phyloP scores from a whole-genome alignment of 2,888 invertebrate species.

The Drosophila niveifrons region DNA sequence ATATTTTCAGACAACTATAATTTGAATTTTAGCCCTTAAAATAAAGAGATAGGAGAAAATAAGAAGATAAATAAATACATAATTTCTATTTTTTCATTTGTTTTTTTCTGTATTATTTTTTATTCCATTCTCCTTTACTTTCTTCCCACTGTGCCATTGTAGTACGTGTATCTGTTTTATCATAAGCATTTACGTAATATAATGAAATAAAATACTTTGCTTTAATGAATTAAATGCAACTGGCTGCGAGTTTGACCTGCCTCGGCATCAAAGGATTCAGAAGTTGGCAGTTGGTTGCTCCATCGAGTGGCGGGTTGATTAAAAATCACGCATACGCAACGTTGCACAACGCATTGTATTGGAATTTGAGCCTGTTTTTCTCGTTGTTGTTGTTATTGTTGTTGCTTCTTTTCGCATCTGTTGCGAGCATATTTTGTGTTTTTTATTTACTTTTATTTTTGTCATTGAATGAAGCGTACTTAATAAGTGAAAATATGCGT shows the following conservation, averaged over 20 bases:
- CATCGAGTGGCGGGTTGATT: conserved; percentile 56
- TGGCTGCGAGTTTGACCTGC: conserved; percentile 29
- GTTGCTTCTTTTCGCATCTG: neutral
- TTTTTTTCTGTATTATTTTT: neutral
- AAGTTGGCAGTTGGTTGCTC: conserved; percentile 23
- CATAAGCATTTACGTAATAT: conserved; percentile 47
- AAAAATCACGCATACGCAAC: conserved; percentile 72
- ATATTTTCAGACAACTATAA: too few relatives aligned
- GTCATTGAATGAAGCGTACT: conserved; percentile 65
- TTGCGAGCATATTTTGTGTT: conserved; percentile 7
- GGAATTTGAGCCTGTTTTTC: conserved; percentile 28
- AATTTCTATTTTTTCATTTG: too few relatives aligned
- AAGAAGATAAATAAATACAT: neutral
- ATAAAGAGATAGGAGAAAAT: too few relatives aligned
- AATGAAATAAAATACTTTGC: conserved; percentile 58
- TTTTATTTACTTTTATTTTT: conserved; percentile 31
- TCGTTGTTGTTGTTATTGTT: neutral
- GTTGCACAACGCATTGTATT: conserved; percentile 55
- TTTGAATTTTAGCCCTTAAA: too few relatives aligned
- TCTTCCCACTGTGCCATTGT: conserved; percentile 36
- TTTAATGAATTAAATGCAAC: conserved; percentile 52
- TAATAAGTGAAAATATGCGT: conserved; percentile 72
- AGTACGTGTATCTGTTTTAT: conserved; percentile 11
- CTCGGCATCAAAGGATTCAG: conserved; percentile 22
- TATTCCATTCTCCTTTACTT: neutral